Conservation (phyloP, 2,888 invertebrate genomes). For the Colletes collaris region DNA sequence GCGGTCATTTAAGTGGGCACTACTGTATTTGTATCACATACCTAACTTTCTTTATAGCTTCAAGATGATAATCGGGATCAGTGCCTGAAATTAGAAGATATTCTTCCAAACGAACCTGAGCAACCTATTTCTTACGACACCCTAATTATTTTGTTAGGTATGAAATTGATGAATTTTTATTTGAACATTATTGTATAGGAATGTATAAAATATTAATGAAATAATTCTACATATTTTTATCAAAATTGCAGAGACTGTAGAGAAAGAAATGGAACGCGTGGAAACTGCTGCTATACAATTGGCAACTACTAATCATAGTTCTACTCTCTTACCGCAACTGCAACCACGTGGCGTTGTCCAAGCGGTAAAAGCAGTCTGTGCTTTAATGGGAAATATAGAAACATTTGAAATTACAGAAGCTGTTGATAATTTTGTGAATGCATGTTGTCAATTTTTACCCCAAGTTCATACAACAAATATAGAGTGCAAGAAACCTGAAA, state of each 20-base stretch:
- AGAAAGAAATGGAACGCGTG: conserved; percentile 91
- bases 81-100: conserved; percentile 90
- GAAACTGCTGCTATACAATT: conserved; percentile 86
- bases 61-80: conserved; percentile 92
- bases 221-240: neutral
- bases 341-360: conserved; percentile 92
- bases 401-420: conserved; percentile 93
- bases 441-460: conserved; percentile 84
- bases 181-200: neutral
- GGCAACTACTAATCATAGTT: conserved; percentile 78
- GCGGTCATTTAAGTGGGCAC: too few species aligned
- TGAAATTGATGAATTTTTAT: neutral
- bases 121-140: conserved; percentile 92
- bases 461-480: conserved; percentile 80
- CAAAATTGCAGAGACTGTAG: conserved; percentile 88
- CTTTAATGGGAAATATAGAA: conserved; percentile 94
- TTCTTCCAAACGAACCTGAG: conserved; percentile 90
- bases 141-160: conserved; percentile 92
- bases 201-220: neutral
- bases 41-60: conserved; percentile 81
- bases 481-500: conserved; percentile 85
- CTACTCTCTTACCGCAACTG: conserved; percentile 82
- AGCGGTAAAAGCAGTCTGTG: conserved; percentile 96
- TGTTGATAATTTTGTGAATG: conserved; percentile 87
- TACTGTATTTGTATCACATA: conserved; percentile 4